phyloP scores from a whole-genome alignment of 2,888 invertebrate species.

The Gonocerus acuteangulatus region DNA sequence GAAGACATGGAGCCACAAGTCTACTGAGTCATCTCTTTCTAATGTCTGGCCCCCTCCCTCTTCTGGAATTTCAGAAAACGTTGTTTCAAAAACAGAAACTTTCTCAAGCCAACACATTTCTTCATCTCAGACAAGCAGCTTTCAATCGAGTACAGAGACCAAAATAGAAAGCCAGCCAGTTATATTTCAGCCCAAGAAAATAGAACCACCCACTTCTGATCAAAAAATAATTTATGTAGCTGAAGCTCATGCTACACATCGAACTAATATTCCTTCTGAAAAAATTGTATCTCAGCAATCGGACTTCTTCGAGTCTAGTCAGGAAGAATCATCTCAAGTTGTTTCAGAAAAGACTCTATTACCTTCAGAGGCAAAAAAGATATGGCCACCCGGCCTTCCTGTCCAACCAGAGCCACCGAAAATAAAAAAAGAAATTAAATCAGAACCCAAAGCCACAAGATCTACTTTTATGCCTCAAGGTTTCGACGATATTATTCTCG shows the following conservation, averaged over 20 bases:
- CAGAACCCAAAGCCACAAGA: conserved; percentile 41
- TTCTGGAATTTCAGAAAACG: conserved; percentile 31
- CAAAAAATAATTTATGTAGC: conserved; percentile 44
- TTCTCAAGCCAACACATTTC: conserved; percentile 1
- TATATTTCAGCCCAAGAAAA: conserved; percentile 14
- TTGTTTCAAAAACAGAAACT: neutral
- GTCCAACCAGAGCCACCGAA: conserved; percentile 36
- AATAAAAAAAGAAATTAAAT: conserved; percentile 42
- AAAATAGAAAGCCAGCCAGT: neutral
- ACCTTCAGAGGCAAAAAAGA: conserved; percentile 47
- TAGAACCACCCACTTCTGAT: neutral
- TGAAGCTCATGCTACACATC: conserved; percentile 43
- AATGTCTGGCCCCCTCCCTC: conserved; percentile 38
- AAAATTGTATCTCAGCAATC: conserved; percentile 38
- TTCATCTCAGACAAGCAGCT: neutral
- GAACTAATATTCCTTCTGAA: conserved; percentile 43
- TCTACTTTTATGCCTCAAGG: conserved; percentile 39
- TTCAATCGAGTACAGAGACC: conserved; percentile 1
- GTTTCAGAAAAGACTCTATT: conserved; percentile 43
- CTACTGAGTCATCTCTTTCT: conserved; percentile 28
- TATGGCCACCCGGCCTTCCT: conserved; percentile 45
- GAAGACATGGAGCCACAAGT: conserved; percentile 42
- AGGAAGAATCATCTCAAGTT: conserved; percentile 23
- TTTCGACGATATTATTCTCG: conserved; percentile 49
- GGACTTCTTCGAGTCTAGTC: conserved; percentile 36